phyloP scores from a whole-genome alignment of 2,888 invertebrate species.

The Unio delphinus region DNA sequence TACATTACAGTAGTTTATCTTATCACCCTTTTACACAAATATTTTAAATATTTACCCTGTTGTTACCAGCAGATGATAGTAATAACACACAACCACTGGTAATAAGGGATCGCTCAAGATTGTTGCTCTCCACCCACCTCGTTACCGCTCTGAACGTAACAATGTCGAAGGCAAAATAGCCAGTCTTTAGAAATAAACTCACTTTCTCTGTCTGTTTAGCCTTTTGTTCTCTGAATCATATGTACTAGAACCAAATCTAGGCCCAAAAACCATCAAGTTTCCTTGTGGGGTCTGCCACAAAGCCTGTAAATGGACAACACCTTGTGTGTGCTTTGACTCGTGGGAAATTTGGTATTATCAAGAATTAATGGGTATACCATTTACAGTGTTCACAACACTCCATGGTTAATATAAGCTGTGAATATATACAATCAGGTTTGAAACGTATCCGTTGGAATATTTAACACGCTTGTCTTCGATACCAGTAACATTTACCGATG shows the following conservation, averaged over 20 bases:
- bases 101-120: no score
- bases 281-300: slow-evolving; percentile 1
- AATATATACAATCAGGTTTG: background rate
- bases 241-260: background rate
- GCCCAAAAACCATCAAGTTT: background rate
- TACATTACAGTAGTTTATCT: no score
- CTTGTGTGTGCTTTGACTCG: background rate
- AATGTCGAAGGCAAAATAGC: no score
- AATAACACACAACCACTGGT: no score
- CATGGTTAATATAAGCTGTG: background rate
- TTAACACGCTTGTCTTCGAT: no score
- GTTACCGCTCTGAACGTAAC: no score
- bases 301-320: background rate
- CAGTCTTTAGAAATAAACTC: no score
- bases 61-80: no score
- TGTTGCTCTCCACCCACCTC: no score
- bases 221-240: slow-evolving; percentile 1
- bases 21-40: no score
- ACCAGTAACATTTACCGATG: no score
- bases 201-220: background rate
- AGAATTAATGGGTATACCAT: background rate
- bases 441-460: background rate
- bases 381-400: background rate
- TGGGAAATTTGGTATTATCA: background rate
- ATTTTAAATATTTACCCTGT: no score